A percentile compares a stretch with the other conserved stretches of the same genome.
These are phyloP conservation scores for Peromyscus nudipes DNA, from an alignment of 2,797 vertebrate genomes.

Conservation along the genomic window DNA sequence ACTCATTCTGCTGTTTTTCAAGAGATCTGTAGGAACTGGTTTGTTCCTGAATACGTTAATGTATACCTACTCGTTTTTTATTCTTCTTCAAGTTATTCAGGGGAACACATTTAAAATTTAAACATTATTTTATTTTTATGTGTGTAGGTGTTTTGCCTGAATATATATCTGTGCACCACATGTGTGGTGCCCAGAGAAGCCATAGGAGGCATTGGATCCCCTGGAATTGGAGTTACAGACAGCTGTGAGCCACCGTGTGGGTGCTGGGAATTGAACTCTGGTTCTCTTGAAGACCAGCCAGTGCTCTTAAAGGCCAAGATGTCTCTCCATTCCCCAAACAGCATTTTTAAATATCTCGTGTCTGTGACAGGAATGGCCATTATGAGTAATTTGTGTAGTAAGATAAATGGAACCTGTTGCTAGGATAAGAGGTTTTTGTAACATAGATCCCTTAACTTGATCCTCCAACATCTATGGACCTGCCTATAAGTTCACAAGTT, in stretches of 20 bases:
- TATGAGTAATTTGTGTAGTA: background rate
- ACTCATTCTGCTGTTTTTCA: conserved; percentile 14
- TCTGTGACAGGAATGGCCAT: background rate
- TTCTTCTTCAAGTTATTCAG: background rate
- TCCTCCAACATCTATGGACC: background rate
- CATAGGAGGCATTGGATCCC: background rate
- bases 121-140: background rate
- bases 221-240: background rate
- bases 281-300: background rate
- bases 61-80: background rate
- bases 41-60: conserved; percentile 32
- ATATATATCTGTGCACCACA: background rate
- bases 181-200: background rate
- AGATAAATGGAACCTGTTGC: background rate
- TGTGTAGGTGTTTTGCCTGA: background rate
- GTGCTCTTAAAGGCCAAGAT: background rate
- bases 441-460: background rate
- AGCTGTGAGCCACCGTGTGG: background rate
- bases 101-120: conserved; percentile 27
- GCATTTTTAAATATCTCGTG: conserved; percentile 5
- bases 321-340: background rate
- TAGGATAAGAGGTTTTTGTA: background rate
- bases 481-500: background rate
- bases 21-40: background rate
- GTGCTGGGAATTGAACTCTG: background rate